Percentiles rank a stretch among this genome's conserved stretches.
Evolutionary conservation across 2,888 invertebrate species (phyloP).

Genomic region (Orthosia gracilis): DNA sequence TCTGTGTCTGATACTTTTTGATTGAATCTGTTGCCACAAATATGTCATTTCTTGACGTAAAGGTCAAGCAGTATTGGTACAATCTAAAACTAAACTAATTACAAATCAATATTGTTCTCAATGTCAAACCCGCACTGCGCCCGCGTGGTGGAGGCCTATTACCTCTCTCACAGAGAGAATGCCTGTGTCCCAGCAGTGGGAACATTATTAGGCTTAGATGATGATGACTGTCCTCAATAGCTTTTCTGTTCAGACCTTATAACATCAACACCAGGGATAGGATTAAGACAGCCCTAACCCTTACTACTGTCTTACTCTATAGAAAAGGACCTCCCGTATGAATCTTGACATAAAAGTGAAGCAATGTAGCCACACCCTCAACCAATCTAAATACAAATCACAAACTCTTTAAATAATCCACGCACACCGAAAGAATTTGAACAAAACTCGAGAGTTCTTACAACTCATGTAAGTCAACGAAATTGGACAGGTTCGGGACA

Average conservation of each 20-base stretch:
- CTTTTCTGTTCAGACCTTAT: too few relatives aligned
- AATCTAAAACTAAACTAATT: background rate
- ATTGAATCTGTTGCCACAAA: background rate
- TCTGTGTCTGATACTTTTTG: background rate
- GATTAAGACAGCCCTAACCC: too few relatives aligned
- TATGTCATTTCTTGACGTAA: background rate
- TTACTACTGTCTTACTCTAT: too few relatives aligned
- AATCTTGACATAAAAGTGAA: background rate
- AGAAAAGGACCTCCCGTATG: too few relatives aligned
- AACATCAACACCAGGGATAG: too few relatives aligned
- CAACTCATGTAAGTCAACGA: conserved; percentile 64
- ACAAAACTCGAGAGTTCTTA: conserved; percentile 43
- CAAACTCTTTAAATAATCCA: conserved; percentile 22
- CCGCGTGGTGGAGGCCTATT: too few relatives aligned
- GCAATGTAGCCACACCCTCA: background rate
- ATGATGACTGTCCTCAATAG: too few relatives aligned
- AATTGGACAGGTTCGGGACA: conserved; percentile 56
- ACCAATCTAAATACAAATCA: conserved; percentile 8
- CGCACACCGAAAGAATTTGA: conserved; percentile 36
- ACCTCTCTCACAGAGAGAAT: too few relatives aligned
- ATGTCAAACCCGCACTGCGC: too few relatives aligned
- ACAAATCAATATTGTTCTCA: background rate
- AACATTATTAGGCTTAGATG: too few relatives aligned
- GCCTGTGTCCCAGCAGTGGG: too few relatives aligned
- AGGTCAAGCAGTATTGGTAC: background rate